Evolutionary conservation across 2,888 invertebrate genomes (phyloP).

Genomic region (Caenorhabditis sinica): DNA sequence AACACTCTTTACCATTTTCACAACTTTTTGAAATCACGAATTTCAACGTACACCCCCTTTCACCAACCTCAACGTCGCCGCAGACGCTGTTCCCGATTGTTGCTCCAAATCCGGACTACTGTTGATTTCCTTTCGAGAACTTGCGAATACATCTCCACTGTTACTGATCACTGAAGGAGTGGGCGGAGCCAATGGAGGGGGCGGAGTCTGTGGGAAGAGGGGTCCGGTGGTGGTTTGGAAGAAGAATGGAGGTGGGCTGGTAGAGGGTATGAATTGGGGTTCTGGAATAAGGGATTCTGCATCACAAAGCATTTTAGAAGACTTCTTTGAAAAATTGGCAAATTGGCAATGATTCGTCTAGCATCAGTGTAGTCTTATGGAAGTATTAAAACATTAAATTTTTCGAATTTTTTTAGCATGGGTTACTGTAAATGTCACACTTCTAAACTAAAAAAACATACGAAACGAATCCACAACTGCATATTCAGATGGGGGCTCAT

Average conservation of each 20-base stretch:
- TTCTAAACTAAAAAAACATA: background rate
- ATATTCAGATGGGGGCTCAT: constrained; percentile 58
- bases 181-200: too few relatives aligned
- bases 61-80: constrained; percentile 35
- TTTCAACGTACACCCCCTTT: background rate
- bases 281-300: too few relatives aligned
- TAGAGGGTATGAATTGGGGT: background rate
- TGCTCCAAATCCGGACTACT: too few relatives aligned
- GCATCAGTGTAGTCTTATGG: too few relatives aligned
- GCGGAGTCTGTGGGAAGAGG: too few relatives aligned
- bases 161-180: constrained; percentile 40
- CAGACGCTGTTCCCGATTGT: constrained; percentile 31
- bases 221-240: too few relatives aligned
- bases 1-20: too few relatives aligned
- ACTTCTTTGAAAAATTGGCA: too few relatives aligned
- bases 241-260: constrained; percentile 11
- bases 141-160: constrained; percentile 36
- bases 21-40: background rate
- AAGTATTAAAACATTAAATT: too few relatives aligned
- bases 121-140: constrained; percentile 54
- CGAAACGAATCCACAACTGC: constrained; percentile 52
- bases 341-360: too few relatives aligned
- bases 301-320: too few relatives aligned
- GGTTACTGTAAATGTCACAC: background rate
- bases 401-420: too few relatives aligned